Base-by-base conservation (phyloP, 2,113 vertebrate species). In the Oncorhynchus tshawytscha region DNA sequence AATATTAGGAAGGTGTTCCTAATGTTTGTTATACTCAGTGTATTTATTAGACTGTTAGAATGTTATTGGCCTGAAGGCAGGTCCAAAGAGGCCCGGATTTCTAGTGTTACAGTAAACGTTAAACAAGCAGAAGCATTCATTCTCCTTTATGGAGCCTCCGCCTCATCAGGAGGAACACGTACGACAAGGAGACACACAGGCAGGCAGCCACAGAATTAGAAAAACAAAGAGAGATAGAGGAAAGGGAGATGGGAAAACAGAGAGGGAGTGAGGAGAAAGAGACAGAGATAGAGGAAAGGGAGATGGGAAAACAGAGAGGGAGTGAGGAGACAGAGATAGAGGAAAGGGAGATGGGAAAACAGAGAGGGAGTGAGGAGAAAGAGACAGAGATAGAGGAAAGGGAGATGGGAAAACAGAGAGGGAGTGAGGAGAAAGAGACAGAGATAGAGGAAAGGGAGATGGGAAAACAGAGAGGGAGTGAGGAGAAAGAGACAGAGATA, bases 101-200 rank as follows among this genome's bases (percentile, higher is more conserved):
- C 9, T 11, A 3, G 39, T 45, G 39, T 11, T 79, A 78, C 64
- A 77, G 73, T 86, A 77, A 77, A 67, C 59, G 74, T 82, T 84
- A 86, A 81, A 87, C 87, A 74, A 82, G 78, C 22, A 72, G 39
- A 72, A 48, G 60, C 75, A 83, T 86, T 81, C 87, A 87, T 89
- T 89, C 72, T 84, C 81, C 82, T 82, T 85, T 83, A 86, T 78
- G 76, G 77, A 83, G 77, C 51, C 54, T n/a, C 59, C 8, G 7
- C 20, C 51, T 62, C 6, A 24, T 9, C 59, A 62, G n/a, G 25
- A 73, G 65, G 27, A 81, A 59, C 18, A 78, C 67, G 39, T 76
- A 71, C 68, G 70, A 81, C 74, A 65, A 77, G 65, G 76, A 68
- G 70, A 84, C 74, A 68, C 68, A 13, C 3, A 51, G 9, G 66